Evolutionary conservation across 2,888 invertebrate genomes (phyloP), one percentile per base, ranked within the genome.

Genomic region (Nomada flava): DNA sequence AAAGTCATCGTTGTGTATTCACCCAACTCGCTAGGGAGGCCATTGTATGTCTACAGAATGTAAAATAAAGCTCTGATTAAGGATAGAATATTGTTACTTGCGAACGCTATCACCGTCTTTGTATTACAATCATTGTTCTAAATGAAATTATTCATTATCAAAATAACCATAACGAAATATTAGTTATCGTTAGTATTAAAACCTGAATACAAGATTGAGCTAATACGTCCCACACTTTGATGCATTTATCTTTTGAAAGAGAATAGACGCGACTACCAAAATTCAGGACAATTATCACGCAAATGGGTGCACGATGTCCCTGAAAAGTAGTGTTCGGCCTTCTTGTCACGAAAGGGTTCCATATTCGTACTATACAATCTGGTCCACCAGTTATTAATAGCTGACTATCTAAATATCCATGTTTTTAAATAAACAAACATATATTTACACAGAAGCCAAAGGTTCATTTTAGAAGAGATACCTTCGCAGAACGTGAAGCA

Each of bases 191-290:
- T 47, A 47, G 2, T 63, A 64, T 60, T 67, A 64, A 72, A 53
- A 96, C 96, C 94, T 97, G 97, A 36, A 97, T 90, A 90, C 97
- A 96, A 0, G 92, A 92, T 90, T 97, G 96, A 26, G 95, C 95
- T 62, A 95, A 94, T 36, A 97, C 94, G 90, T 97, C 96, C 97
- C 97, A 98, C 10, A 98, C 96, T 91, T 97, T 97, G 85, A 98
- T 95, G 86, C 94, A 95, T 89, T 96, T 96, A 89, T 97, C 96
- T 78, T 96, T 95, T 53, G 96, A 95, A 10, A 98, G 94, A 75
- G 97, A 97, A 92, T 97, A 97, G 50, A 97, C 94, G 60, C 95
- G 95, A 85, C 95, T 95, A 7, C 96, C 96, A 20, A 93, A 92
- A 82, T 96, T 95, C 94, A 97, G 96, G 75, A 97, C 94, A 82